These are phyloP conservation scores for Eolophus roseicapilla DNA, from an alignment of 2,113 vertebrate species.

Conservation along the genomic window DNA sequence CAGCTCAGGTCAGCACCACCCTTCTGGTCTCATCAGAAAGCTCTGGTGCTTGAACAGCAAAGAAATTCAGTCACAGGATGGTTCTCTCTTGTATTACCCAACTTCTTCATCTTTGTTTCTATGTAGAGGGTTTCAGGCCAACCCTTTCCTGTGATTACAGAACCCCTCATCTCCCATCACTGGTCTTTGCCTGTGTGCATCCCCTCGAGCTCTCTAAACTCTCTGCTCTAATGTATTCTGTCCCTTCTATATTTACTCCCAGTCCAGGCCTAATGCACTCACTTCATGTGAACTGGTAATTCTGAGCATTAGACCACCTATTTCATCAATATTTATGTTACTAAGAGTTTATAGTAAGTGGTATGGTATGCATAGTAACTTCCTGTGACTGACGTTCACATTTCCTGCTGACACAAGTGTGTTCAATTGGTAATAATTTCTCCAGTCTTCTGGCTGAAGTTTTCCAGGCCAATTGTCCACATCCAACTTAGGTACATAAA, in stretches of 20 bases:
- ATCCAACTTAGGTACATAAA: neutral
- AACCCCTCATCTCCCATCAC: neutral
- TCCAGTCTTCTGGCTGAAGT: neutral
- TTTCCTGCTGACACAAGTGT: neutral
- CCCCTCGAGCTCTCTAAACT: neutral
- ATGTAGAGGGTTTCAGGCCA: neutral
- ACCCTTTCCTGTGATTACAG: neutral
- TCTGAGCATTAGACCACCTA: neutral
- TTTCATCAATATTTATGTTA: neutral
- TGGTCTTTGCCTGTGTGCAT: no score
- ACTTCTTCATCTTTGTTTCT: neutral
- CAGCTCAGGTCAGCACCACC: neutral
- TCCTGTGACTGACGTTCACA: neutral
- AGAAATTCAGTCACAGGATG: neutral
- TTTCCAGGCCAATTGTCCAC: neutral
- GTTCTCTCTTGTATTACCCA: neutral
- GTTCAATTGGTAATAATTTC: neutral
- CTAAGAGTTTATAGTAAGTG: neutral
- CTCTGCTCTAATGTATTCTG: neutral
- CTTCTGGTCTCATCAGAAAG: neutral
- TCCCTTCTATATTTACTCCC: neutral
- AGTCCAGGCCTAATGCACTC: neutral
- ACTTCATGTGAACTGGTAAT: neutral
- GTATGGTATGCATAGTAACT: neutral
- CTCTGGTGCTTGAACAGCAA: neutral